phyloP scores from a whole-genome alignment of 1,140 invertebrate species.

The Hylaeus volcanicus region DNA sequence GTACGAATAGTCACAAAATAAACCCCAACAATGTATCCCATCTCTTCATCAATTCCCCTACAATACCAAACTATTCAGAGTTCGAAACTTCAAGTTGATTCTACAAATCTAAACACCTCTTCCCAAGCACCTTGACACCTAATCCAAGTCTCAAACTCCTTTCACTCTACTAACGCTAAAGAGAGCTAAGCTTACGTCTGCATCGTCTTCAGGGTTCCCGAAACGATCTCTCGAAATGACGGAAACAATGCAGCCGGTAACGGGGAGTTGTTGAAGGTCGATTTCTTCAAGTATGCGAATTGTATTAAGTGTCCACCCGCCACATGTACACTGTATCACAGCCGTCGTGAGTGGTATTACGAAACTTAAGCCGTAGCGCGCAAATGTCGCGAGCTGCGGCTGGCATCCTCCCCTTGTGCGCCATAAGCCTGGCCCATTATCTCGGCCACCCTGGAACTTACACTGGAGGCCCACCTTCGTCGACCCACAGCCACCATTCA shows the following conservation, averaged over 20 bases:
- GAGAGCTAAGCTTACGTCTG: no score
- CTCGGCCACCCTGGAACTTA: slow-evolving; percentile 55
- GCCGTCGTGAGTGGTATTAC: slow-evolving; percentile 71
- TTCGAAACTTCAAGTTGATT: no score
- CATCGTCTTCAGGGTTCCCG: background rate
- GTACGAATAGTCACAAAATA: no score
- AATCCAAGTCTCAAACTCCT: no score
- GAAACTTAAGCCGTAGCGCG: slow-evolving; percentile 76
- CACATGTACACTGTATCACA: slow-evolving; percentile 70
- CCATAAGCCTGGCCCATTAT: slow-evolving; percentile 68
- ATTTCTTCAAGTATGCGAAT: slow-evolving; percentile 73
- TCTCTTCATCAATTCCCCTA: no score
- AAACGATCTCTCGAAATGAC: background rate
- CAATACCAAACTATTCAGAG: no score
- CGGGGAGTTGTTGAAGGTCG: slow-evolving; percentile 2
- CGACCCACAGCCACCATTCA: slow-evolving; percentile 3
- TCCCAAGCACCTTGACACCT: no score
- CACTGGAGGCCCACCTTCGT: slow-evolving; percentile 24
- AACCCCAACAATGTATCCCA: no score
- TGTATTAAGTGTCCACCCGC: slow-evolving; percentile 65
- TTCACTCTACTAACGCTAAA: no score
- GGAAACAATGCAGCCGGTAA: background rate
- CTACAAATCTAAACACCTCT: no score
- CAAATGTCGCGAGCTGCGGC: slow-evolving; percentile 70
- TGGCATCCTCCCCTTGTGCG: slow-evolving; percentile 54